A percentile compares a stretch with the other conserved stretches of the same genome.
These are phyloP conservation scores for Stichopus horrens DNA, from an alignment of 53 echinoderm and acorn worm genomes.

Conservation along the genomic window DNA sequence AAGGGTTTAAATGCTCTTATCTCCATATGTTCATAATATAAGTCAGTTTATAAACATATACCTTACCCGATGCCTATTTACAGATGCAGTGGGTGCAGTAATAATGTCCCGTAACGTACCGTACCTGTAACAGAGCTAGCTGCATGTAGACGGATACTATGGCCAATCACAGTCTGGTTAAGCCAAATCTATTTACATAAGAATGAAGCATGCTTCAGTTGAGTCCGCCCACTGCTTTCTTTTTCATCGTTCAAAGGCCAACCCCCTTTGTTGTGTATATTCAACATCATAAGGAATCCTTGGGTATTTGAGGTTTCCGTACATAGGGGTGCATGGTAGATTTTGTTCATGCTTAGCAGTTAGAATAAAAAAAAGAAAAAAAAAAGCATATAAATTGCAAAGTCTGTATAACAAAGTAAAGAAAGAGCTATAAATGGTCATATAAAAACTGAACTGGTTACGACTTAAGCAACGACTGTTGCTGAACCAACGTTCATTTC, in stretches of 20 bases:
- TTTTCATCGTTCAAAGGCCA: conserved; percentile 46
- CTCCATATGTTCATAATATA: too few species aligned
- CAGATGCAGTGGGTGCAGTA: too few species aligned
- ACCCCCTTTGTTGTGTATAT: conserved; percentile 4
- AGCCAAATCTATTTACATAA: conserved; percentile 20
- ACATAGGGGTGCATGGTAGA: not conserved
- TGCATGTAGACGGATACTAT: not conserved
- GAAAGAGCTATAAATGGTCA: conserved; percentile 34
- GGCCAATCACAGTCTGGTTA: not conserved
- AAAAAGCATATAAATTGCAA: conserved; percentile 1
- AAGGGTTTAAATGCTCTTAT: too few species aligned
- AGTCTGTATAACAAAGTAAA: conserved; percentile 30
- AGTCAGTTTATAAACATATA: too few species aligned
- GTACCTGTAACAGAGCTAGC: too few species aligned
- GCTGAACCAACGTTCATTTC: not conserved
- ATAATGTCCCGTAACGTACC: too few species aligned
- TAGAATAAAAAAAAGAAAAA: not conserved
- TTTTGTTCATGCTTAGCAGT: conserved; percentile 35
- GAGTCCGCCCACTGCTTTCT: not conserved
- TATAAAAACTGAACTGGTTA: conserved; percentile 31
- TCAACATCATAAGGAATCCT: conserved; percentile 1
- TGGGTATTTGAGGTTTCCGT: conserved; percentile 29
- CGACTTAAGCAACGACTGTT: not conserved
- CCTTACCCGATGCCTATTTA: too few species aligned
- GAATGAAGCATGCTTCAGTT: not conserved